These are phyloP conservation scores for Manduca sexta DNA, from an alignment of 1,140 invertebrate genomes.

Conservation along the genomic window DNA sequence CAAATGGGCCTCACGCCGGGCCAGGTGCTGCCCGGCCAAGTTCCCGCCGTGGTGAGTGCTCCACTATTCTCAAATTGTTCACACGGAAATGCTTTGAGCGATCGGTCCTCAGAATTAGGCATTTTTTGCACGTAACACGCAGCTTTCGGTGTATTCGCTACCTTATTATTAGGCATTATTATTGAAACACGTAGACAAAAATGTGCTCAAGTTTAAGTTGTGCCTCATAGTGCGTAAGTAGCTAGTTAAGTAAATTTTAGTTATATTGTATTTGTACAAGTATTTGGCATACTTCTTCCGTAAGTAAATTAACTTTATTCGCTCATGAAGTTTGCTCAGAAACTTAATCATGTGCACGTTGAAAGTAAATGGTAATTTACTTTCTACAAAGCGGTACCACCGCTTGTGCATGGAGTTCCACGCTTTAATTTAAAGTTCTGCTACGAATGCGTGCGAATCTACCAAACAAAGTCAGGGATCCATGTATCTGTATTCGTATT, in stretches of 20 bases:
- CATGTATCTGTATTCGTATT: constrained; percentile 11
- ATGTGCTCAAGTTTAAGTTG: constrained; percentile 49
- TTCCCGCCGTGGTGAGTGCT: constrained; percentile 90
- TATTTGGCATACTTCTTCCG: constrained; percentile 12
- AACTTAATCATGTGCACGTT: constrained; percentile 28
- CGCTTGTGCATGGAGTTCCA: constrained; percentile 18
- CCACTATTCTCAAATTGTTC: constrained; percentile 8
- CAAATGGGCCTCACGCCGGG: constrained; percentile 94
- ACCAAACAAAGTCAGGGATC: constrained; percentile 8
- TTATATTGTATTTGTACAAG: background rate
- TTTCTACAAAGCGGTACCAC: constrained; percentile 21
- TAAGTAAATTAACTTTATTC: constrained; percentile 22
- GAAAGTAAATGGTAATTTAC: constrained; percentile 33
- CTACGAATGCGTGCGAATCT: constrained; percentile 17
- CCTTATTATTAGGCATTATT: constrained; percentile 42
- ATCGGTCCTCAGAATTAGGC: constrained; percentile 54
- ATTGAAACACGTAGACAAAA: constrained; percentile 45
- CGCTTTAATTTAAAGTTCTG: constrained; percentile 38
- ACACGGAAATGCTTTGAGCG: constrained; percentile 51
- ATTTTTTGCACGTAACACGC: constrained; percentile 58
- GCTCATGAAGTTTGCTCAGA: constrained; percentile 17
- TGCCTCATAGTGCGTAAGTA: constrained; percentile 26
- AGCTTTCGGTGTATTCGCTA: constrained; percentile 64
- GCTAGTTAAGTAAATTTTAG: constrained; percentile 9
- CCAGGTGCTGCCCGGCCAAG: constrained; percentile 92